A percentile compares a stretch with the other conserved stretches of the same genome.
Conservation (phyloP, 1,140 invertebrate genomes). For the Trachymyrmex cornetzi region DNA sequence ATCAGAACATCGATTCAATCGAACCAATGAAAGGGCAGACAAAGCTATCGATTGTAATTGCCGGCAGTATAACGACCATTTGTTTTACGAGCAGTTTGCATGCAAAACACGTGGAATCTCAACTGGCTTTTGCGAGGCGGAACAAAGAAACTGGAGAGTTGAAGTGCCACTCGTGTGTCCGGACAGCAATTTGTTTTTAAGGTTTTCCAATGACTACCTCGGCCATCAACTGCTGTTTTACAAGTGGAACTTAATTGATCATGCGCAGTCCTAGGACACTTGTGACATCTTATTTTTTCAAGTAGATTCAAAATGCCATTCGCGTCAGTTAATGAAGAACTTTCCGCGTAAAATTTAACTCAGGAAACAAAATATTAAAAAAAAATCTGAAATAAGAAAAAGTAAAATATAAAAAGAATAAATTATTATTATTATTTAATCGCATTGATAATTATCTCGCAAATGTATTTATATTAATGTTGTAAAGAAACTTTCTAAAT, state of each 20-base stretch:
- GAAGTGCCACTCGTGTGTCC: conserved; percentile 63
- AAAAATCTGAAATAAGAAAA: neutral
- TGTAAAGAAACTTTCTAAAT: neutral
- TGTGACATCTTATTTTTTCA: conserved; percentile 74
- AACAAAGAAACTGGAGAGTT: conserved; percentile 65
- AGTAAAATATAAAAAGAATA: neutral
- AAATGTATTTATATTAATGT: neutral
- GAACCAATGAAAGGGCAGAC: conserved; percentile 26
- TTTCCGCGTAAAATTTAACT: neutral
- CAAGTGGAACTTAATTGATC: conserved; percentile 70
- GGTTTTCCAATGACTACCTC: conserved; percentile 59
- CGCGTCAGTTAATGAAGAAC: conserved; percentile 22
- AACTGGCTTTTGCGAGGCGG: conserved; percentile 30
- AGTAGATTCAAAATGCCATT: conserved; percentile 30
- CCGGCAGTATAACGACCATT: conserved; percentile 38
- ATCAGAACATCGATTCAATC: conserved; percentile 31
- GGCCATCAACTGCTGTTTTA: conserved; percentile 62
- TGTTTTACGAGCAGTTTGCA: conserved; percentile 37
- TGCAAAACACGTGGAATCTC: conserved; percentile 58
- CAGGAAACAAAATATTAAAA: neutral
- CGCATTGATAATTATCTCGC: neutral
- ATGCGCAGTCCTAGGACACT: conserved; percentile 57
- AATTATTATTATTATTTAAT: neutral
- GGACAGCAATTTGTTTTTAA: conserved; percentile 70
- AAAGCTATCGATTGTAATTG: conserved; percentile 56